Percentiles rank a stretch among this genome's conserved stretches.
Conservation (phyloP, 2,888 invertebrate genomes). For the Pogonocherus hispidulus region DNA sequence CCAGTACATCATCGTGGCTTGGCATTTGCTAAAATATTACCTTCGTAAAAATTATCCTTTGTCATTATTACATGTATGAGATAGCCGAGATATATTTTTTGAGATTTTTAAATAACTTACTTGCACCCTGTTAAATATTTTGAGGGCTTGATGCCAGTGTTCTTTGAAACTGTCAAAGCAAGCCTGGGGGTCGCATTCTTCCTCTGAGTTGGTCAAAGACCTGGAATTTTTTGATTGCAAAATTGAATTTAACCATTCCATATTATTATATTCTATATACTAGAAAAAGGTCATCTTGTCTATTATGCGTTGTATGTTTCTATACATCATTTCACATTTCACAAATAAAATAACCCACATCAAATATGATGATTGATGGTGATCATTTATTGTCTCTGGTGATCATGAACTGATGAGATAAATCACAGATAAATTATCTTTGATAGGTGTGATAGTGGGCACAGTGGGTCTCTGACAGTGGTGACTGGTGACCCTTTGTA, state of each 20-base stretch:
- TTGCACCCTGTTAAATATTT: slow-evolving; percentile 84
- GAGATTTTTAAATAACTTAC: slow-evolving; percentile 64
- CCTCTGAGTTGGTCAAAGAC: slow-evolving; percentile 55
- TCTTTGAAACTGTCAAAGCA: slow-evolving; percentile 94
- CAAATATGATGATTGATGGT: not conserved
- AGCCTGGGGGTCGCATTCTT: slow-evolving; percentile 82
- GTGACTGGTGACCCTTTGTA: too few species aligned
- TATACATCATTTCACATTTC: slow-evolving; percentile 35
- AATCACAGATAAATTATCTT: too few species aligned
- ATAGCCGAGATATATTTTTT: not conserved
- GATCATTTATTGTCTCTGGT: too few species aligned
- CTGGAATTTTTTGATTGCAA: slow-evolving; percentile 58
- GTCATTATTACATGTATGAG: not conserved
- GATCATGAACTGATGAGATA: too few species aligned
- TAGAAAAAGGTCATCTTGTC: slow-evolving; percentile 34
- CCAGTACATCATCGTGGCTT: slow-evolving; percentile 88
- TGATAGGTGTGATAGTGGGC: too few species aligned
- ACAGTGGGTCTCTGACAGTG: too few species aligned
- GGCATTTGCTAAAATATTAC: slow-evolving; percentile 71
- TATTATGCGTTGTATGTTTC: slow-evolving; percentile 28
- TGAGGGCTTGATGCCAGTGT: slow-evolving; percentile 93
- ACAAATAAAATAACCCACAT: slow-evolving; percentile 21
- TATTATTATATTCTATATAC: slow-evolving; percentile 42
- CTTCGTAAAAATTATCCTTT: not conserved
- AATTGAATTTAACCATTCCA: slow-evolving; percentile 65